Conservation (phyloP, 2,797 vertebrate species). For the Anas bernieri region DNA sequence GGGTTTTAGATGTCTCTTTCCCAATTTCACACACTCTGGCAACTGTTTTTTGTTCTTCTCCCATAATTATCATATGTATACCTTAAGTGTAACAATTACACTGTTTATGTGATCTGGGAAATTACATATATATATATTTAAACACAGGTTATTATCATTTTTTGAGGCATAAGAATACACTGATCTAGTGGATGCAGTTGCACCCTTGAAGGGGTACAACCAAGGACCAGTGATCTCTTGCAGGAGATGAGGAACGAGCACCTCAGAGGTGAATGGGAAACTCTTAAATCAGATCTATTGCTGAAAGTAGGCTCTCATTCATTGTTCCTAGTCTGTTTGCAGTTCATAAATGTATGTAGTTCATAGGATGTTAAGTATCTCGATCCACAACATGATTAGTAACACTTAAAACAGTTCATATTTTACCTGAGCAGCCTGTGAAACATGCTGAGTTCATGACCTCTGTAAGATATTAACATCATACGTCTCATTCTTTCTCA, state of each 20-base stretch:
- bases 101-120: not conserved
- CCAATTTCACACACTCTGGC: not conserved
- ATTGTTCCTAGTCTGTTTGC: not conserved
- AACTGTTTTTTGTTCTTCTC: not conserved
- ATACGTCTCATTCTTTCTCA: not conserved
- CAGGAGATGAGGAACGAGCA: not conserved
- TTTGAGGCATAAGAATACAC: not conserved
- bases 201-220: not conserved
- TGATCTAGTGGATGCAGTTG: not conserved
- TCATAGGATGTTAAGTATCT: constrained; percentile 12
- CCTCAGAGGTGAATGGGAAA: not conserved
- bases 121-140: not conserved
- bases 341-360: constrained; percentile 3
- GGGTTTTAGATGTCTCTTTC: not conserved
- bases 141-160: not conserved
- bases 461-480: constrained; percentile 10
- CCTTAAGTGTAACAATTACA: not conserved
- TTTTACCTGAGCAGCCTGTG: constrained; percentile 24
- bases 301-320: not conserved
- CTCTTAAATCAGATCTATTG: not conserved
- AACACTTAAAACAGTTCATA: not conserved
- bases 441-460: not conserved
- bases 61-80: not conserved
- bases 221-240: not conserved
- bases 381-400: not conserved